Base-by-base conservation (phyloP, 2,113 vertebrate genomes). In the Corythornis cristatus region DNA sequence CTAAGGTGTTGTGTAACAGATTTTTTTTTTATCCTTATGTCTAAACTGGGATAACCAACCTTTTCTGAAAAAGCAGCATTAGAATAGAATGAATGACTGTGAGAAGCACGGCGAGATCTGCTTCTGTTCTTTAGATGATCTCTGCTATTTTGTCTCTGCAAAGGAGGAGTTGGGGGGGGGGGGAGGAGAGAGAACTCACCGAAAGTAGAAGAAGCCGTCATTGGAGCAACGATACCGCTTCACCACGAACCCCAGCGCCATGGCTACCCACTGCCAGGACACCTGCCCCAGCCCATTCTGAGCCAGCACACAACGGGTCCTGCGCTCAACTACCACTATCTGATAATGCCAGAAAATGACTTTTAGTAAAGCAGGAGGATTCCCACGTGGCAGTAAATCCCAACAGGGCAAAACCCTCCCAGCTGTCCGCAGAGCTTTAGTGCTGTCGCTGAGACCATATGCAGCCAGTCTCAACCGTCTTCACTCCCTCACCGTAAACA, bases 301-400 rank as follows among this genome's bases (percentile, higher is more conserved):
- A 87, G 88, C 73, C 58, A 65, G 56, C 80, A 54, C 70, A 29
- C 82, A 12, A n/a, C 45, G 8, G 62, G 65, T 35, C 66, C 92
- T 14, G 48, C 5, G 51, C 83, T 71, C 33, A 0, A 9, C 92
- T 58, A 50, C 1, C 3, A 25, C 95, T 43, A 33, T 31, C 92
- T 93, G 61, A 71, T 94, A 96, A 97, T 94, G 88, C 92, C 92
- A 96, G 46, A 77, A 97, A 95, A 95, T 89, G 95, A 96, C 95
- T 97, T 94, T 77, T 74, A 91, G 96, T 84, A 87, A 93, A 91
- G 97, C 96, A 93, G 94, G 90, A 96, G 80, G 89, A 97, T 93
- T 96, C 96, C 96, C 97, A 96, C 94, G 93, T 97, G 97, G 97
- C 93, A 85, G 65, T 90, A 97, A 97, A 97, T 97, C 97, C 97